Base-by-base conservation (phyloP, 1,140 invertebrate species). In the Lucilia cuprina region DNA sequence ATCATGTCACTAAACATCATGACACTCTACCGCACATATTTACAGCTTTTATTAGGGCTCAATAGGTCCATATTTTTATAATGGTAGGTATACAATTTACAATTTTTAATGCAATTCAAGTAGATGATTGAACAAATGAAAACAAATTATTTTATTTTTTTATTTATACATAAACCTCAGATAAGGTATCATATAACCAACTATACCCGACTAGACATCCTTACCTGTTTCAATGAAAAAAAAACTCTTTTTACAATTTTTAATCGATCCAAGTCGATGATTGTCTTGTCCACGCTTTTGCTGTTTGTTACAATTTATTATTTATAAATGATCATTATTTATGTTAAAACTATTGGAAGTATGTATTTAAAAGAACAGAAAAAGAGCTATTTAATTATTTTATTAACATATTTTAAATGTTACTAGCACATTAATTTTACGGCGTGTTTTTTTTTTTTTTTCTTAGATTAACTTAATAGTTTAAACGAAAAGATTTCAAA, bases 251-350 rank as follows among this genome's bases (percentile, higher is more conserved):
- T 65, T 70, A 7, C 65, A 21, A 21, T 21, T 70, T 70, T 21
- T 70, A 70, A 70, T 70, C 65, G n/a, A 30, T 70, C 14, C 13
- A 17, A 35, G 34, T n/a, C 14, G 41, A 49, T 80, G 35, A 80
- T 80, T 80, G 77, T 80, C 47, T 80, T 80, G 77, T 80, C 77
- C 77, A 50, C 77, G 77, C 77, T 49, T 80, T 80, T 80, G 77
- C 77, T 80, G 77, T 80, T 80, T 49, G 47, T 80, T 80, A 70
- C 55, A 60, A 60, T 78, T 78, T 41, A 41, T 47, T 78, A 78
- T 78, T 78, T 30, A 78, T 78, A 41, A 41, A 41, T 41, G 41
- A 41, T 41, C 41, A 10, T 41, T 41, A 41, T 41, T 41, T 41
- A 41, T 41, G 10, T 41, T 41, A 41, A 41, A 41, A 41, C 41